phyloP scores from a whole-genome alignment of 2,797 vertebrate species.

The Rhadinocentrus ornatus region DNA sequence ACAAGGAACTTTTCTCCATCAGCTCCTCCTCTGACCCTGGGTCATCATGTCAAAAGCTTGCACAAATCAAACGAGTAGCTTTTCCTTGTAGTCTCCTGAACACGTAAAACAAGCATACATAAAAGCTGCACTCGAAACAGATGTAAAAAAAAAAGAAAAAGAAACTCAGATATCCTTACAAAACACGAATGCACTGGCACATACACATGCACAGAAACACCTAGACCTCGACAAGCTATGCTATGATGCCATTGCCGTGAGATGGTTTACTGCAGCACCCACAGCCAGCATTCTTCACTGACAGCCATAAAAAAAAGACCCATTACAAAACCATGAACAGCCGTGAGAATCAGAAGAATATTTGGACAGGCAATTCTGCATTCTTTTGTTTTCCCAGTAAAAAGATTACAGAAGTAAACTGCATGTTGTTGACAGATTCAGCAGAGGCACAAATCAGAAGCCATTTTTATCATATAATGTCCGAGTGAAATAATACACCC shows the following conservation, averaged over 20 bases:
- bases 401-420: conserved; percentile 53
- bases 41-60: conserved; percentile 74
- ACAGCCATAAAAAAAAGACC: conserved; percentile 59
- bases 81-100: conserved; percentile 27
- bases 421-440: conserved; percentile 35
- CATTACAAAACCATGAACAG: conserved; percentile 68
- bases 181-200: conserved; percentile 42
- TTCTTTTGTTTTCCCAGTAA: conserved; percentile 65
- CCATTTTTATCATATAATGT: conserved; percentile 19
- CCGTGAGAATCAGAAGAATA: conserved; percentile 65
- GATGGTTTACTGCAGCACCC: conserved; percentile 67
- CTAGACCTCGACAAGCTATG: conserved; percentile 37
- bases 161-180: conserved; percentile 37
- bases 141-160: conserved; percentile 37
- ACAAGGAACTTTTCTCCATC: conserved; percentile 58
- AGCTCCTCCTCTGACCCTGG: conserved; percentile 67
- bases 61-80: conserved; percentile 74
- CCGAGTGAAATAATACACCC: conserved; percentile 18
- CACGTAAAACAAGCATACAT: conserved; percentile 50
- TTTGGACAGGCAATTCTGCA: conserved; percentile 59
- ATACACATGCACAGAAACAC: conserved; percentile 24
- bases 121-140: conserved; percentile 64
- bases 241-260: conserved; percentile 71
- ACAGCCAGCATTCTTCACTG: conserved; percentile 72
- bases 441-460: conserved; percentile 11